Conservation (phyloP, 1,140 invertebrate genomes). For the Delia radicum region DNA sequence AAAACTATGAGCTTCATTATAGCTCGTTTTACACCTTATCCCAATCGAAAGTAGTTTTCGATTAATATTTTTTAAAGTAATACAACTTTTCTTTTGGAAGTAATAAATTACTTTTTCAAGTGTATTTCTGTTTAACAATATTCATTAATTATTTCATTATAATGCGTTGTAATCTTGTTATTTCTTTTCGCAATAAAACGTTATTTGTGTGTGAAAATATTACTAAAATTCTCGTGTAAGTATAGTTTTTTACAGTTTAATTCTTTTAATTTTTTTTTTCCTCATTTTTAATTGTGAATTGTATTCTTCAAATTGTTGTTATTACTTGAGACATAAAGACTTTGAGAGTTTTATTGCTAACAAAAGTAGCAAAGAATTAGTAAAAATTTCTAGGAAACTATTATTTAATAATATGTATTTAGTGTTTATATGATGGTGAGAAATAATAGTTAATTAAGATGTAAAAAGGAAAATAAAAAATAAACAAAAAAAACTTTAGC, state of each 20-base stretch:
- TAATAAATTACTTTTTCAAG: no score
- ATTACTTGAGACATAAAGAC: neutral
- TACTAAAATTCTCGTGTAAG: neutral
- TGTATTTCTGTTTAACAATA: neutral
- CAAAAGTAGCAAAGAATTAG: neutral
- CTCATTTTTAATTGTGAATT: neutral
- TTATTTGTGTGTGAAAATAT: constrained; percentile 2
- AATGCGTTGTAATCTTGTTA: neutral
- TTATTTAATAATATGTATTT: neutral
- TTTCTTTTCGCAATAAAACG: neutral
- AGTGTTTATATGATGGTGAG: neutral
- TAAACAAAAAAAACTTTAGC: neutral
- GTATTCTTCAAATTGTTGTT: neutral
- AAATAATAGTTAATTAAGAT: neutral
- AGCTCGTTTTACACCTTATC: no score
- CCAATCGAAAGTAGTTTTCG: no score
- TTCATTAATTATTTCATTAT: neutral
- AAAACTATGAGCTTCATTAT: no score
- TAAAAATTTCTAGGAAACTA: neutral
- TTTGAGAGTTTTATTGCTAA: neutral
- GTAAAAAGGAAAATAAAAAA: neutral
- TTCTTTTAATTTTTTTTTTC: neutral
- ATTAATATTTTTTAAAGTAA: no score
- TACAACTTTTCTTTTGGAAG: no score
- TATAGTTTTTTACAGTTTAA: neutral